Percentiles rank a stretch among this genome's conserved stretches.
Evolutionary conservation across 92 coral and sea anemone genomes (phyloP).

Genomic region (Palythoa grandiflora): DNA sequence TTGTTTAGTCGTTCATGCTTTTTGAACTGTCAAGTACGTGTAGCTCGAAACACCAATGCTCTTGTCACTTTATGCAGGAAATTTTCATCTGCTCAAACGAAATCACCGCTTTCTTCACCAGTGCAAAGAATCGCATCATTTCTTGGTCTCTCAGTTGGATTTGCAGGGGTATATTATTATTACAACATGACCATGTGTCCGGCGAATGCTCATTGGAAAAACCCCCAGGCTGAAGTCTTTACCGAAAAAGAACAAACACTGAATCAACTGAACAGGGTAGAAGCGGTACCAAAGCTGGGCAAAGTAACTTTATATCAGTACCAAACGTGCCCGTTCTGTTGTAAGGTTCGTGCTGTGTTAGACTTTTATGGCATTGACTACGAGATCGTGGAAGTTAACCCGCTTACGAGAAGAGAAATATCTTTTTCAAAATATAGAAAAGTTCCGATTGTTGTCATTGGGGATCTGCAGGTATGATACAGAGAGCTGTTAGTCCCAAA

Average conservation of each 20-base stretch:
- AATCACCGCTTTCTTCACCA: neutral
- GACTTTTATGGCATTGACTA: constrained; percentile 92
- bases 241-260: constrained; percentile 16
- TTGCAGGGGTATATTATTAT: constrained; percentile 28
- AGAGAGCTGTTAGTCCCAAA: neutral
- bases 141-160: constrained; percentile 21
- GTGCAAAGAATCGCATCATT: constrained; percentile 11
- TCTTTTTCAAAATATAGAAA: constrained; percentile 89
- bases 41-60: neutral
- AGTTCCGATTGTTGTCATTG: constrained; percentile 90
- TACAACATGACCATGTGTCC: constrained; percentile 22
- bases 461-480: constrained; percentile 80
- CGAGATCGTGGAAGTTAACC: constrained; percentile 92
- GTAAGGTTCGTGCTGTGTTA: constrained; percentile 89
- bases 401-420: constrained; percentile 84
- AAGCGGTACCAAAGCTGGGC: constrained; percentile 40
- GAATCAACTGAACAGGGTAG: constrained; percentile 34
- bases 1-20: neutral
- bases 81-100: constrained; percentile 13
- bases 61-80: neutral
- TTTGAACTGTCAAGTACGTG: neutral
- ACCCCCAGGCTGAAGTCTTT: constrained; percentile 38
- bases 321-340: constrained; percentile 96
- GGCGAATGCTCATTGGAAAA: constrained; percentile 29
- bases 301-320: constrained; percentile 88